phyloP scores from a whole-genome alignment of 1,140 invertebrate species.

The Ridgeia piscesae region DNA sequence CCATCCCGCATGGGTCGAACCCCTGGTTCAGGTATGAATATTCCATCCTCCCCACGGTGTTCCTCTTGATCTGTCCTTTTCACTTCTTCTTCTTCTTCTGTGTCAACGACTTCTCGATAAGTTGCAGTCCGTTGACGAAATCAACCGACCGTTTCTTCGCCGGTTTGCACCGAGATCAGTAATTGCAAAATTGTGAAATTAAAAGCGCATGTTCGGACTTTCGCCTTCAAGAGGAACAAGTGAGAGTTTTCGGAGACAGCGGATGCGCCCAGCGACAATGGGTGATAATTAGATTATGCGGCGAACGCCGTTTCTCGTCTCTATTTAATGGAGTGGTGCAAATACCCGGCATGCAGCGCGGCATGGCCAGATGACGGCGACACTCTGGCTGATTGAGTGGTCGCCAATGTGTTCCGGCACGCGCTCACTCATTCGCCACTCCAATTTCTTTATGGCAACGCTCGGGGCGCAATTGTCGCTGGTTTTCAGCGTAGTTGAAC shows the following conservation, averaged over 20 bases:
- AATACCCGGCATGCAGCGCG: neutral
- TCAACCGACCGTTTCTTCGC: neutral
- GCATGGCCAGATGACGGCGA: neutral
- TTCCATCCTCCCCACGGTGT: conserved; percentile 11
- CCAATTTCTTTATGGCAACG: neutral
- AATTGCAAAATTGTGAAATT: neutral
- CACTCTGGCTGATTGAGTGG: neutral
- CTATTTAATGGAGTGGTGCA: neutral
- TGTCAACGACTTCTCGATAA: neutral
- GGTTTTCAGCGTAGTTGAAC: neutral
- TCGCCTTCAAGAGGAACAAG: neutral
- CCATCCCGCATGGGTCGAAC: conserved; percentile 14
- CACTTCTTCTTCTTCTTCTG: no score
- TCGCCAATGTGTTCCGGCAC: neutral
- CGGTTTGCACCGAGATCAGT: neutral
- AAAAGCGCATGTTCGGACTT: neutral
- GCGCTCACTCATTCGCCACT: neutral
- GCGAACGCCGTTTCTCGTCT: neutral
- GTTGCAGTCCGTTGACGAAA: neutral
- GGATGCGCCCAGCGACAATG: neutral
- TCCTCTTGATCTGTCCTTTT: neutral
- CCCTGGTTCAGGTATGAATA: conserved; percentile 23
- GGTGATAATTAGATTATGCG: conserved; percentile 5
- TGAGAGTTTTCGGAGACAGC: neutral
- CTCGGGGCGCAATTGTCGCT: neutral